Percentiles rank a stretch among this genome's conserved stretches.
Evolutionary conservation across 1,140 invertebrate species (phyloP).

Genomic region (Plutomurus gul): DNA sequence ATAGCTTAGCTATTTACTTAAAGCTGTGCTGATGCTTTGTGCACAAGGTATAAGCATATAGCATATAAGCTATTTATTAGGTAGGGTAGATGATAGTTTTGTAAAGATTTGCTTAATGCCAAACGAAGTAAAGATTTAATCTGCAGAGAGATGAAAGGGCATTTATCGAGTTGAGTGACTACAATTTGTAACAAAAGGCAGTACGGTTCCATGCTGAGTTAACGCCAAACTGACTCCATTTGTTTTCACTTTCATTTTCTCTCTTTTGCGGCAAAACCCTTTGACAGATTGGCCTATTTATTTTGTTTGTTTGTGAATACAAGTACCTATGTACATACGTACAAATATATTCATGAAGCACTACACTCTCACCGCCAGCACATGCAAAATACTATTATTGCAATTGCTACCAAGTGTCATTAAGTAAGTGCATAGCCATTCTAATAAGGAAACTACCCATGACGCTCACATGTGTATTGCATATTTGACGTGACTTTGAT

Average conservation of each 20-base stretch:
- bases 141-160: background rate
- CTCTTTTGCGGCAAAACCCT: conserved; percentile 19
- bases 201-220: conserved; percentile 22
- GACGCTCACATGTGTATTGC: background rate
- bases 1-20: background rate
- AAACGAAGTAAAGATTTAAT: background rate
- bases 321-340: background rate
- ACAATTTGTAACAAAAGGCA: conserved; percentile 7
- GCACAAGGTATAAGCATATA: too few species aligned
- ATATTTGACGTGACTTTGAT: background rate
- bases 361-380: too few species aligned
- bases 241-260: conserved; percentile 25
- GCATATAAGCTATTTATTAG: background rate
- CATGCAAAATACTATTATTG: too few species aligned
- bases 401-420: too few species aligned
- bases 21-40: too few species aligned
- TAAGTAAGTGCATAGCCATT: background rate
- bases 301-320: conserved; percentile 8
- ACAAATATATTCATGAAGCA: background rate
- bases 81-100: background rate
- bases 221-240: conserved; percentile 5
- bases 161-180: conserved; percentile 17
- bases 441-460: background rate
- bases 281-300: conserved; percentile 24
- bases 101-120: background rate